Base-by-base conservation (phyloP, 2,797 vertebrate genomes). In the Aphelocoma californica region DNA sequence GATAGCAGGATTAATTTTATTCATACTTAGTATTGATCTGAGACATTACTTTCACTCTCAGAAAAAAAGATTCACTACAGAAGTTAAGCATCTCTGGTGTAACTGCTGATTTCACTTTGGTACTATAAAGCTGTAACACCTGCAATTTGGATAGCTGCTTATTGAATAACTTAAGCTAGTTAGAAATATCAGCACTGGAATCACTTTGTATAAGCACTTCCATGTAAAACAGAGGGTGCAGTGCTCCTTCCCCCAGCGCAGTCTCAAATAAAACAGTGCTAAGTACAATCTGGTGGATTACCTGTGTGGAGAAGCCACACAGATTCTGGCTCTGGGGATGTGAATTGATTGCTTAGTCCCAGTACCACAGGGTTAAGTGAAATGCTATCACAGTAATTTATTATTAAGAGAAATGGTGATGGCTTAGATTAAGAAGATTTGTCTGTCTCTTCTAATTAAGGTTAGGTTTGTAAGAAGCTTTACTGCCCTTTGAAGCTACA, bases 371-470 rank as follows among this genome's bases (percentile, higher is more conserved):
- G 78, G 95, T 97, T 96, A 96, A 96, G 75, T 94, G 93, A 96
- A 94, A 96, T 81, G 72, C 74, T 93, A 92, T 86, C 94, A 86
- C 74, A 92, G 94, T 95, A 93, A 97, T 93, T 93, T 91, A 85
- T 94, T 94, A 86, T 83, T 74, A 96, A 94, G 89, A 94, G 86
- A 96, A 96, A 95, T 1, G 3, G 81, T 71, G 86, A 90, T 80
- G 96, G 89, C 96, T 96, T 96, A 96, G 91, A 92, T 93, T 93
- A 97, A 97, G 97, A 92, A 96, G 97, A 93, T 97, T 96, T 97
- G 69, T 86, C 80, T 95, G 97, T 93, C 96, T 90, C 75, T 97
- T 96, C 86, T 91, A 96, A 96, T 97, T 96, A 96, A 95, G 84
- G 71, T 88, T 95, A 94, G 90, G 54, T 81, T 93, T 81, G 78